A percentile compares a stretch with the other conserved stretches of the same genome.
Conservation (phyloP, 1,140 invertebrate species). For the Hylaeus anthracinus region DNA sequence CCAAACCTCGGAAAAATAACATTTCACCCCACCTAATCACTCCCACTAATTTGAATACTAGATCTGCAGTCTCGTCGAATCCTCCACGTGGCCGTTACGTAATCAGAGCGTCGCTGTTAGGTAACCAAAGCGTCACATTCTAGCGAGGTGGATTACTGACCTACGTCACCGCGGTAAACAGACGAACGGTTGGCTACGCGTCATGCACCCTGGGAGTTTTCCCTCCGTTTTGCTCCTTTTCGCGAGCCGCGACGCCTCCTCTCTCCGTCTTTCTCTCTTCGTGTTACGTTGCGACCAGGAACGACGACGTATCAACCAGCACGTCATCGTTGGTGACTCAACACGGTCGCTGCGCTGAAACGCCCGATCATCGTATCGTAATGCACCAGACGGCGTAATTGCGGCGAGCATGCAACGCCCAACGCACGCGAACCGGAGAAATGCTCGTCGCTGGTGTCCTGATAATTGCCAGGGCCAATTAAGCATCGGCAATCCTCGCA, state of each 20-base stretch:
- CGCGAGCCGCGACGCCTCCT: neutral
- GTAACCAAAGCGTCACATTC: conserved; percentile 42
- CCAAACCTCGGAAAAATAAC: too few species aligned
- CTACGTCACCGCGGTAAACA: conserved; percentile 64
- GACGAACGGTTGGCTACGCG: conserved; percentile 21
- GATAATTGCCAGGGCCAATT: neutral
- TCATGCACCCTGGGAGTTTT: conserved; percentile 53
- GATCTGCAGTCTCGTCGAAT: neutral
- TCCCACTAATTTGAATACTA: neutral
- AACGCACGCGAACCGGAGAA: conserved; percentile 14
- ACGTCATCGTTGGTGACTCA: conserved; percentile 59
- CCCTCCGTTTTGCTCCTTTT: conserved; percentile 32
- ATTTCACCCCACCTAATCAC: too few species aligned
- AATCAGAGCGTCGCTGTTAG: conserved; percentile 42
- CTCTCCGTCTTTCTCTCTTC: conserved; percentile 34
- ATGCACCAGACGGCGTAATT: conserved; percentile 15
- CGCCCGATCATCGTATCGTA: conserved; percentile 14
- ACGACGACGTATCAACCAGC: conserved; percentile 48
- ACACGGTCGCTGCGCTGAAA: neutral
- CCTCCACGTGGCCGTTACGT: conserved; percentile 39
- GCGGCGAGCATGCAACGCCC: conserved; percentile 13
- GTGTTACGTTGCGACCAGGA: conserved; percentile 40
- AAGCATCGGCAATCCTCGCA: neutral
- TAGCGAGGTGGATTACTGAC: conserved; percentile 58
- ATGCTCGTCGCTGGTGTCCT: neutral